Base-by-base conservation (phyloP, 2,888 invertebrate genomes). In the Drosophila eohydei region DNA sequence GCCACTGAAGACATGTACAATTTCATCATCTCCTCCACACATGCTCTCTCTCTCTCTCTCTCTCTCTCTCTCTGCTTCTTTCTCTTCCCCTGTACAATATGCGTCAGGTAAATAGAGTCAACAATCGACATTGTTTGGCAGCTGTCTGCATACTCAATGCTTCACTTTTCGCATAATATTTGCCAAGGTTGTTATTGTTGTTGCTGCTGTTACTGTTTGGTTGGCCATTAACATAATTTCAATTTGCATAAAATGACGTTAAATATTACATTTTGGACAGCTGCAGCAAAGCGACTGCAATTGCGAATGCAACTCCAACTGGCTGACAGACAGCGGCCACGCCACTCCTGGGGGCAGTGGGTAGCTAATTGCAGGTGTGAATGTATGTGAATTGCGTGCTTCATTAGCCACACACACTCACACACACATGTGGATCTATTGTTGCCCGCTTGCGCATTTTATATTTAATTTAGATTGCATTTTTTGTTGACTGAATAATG, bases 191-290 rank as follows among this genome's bases (percentile, higher is more conserved):
- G 41, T 38, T 55, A 16, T 36, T 52, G 32, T 28, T 65, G 32
- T 32, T 52, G 46, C 50, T 74, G 70, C 34, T 34, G 48, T n/a
- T 40, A 43, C 56, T 69, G 51, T 54, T 62, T 55, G 66, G 70
- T 71, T 69, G 73, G 46, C 78, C 88, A 86, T 88, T 88, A 84
- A 88, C 88, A 86, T 87, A 87, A 87, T 88, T 88, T 88, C 81
- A 83, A 87, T 88, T 88, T 87, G 83, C 86, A 87, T 87, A 87
- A 88, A 87, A 81, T 81, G 87, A 68, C 77, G 69, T 88, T 84
- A 86, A 87, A 88, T 84, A 87, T 87, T 87, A 78, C 89, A 88
- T 81, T 83, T 83, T 65, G 78, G 69, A 76, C 73, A 71, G 61
- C 66, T 61, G 68, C 68, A 68, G 64, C 63, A 56, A 55, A 58